Base-by-base conservation (phyloP, 2,113 vertebrate genomes). In the Eonycteris spelaea region DNA sequence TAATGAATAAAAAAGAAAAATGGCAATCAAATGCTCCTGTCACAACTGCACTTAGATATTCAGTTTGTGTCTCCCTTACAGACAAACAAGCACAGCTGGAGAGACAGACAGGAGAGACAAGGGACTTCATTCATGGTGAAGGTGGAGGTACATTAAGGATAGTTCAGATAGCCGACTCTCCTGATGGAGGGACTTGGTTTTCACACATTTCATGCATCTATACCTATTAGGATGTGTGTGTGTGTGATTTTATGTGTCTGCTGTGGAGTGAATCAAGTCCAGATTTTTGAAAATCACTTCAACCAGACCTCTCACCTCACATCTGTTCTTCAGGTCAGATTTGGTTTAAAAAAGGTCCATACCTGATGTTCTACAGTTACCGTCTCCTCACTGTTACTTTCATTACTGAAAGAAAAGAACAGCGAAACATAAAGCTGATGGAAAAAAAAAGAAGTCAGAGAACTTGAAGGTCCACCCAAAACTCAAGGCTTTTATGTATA, bases 1-100 rank as follows among this genome's bases (percentile, higher is more conserved):
- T 8, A 90, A 86, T 61, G 57, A 38, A 86, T 53, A 82, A 59
- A 95, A 68, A 43, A 51, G 61, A 67, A 83, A 85, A 96, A 92
- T 75, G 67, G 35, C n/a, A 63, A 55, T 93, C 45, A 55, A 89
- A 48, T 53, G 33, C 13, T 51, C 33, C 13, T 61, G n/a, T 61
- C 40, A 94, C 28, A 38, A 91, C 57, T 43, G 6, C 45, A 73
- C 22, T 57, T 83, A 83, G 77, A 59, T 59, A 51, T 51, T 51
- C 18, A 57, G 28, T 45, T 22, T 79, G 35, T 78, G 6, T 65
- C 30, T 88, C 57, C 10, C 12, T 2, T 88, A 73, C 19, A 85
- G 35, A 86, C 48, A 79, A 9, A 30, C 16, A 30, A 85, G 35
- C 33, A 86, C 51, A 87, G n/a, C 28, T 26, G 18, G 48, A 89